phyloP scores from a whole-genome alignment of 2,888 invertebrate species.

The Eretmocerus hayati region DNA sequence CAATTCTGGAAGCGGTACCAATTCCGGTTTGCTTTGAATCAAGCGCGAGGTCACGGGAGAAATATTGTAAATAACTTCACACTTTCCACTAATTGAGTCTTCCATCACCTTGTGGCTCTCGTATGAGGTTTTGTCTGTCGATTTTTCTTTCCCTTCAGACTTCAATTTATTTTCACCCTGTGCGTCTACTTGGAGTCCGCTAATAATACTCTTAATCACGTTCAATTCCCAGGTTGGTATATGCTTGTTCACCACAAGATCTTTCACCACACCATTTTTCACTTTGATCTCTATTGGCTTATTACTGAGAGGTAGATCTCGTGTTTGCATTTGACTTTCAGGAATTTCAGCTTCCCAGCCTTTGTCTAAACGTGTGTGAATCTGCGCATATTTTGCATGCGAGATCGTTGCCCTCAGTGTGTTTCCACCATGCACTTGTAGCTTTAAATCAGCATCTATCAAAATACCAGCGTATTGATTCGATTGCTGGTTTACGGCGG shows the following conservation, averaged over 20 bases:
- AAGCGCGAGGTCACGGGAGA: conserved; percentile 54
- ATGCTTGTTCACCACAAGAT: conserved; percentile 52
- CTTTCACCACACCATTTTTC: conserved; percentile 56
- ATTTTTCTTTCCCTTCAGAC: conserved; percentile 34
- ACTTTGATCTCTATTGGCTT: conserved; percentile 56
- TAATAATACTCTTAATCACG: conserved; percentile 61
- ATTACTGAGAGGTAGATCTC: conserved; percentile 51
- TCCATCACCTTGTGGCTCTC: conserved; percentile 65
- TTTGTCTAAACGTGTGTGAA: conserved; percentile 51
- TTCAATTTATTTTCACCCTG: conserved; percentile 52
- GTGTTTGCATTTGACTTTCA: conserved; percentile 50
- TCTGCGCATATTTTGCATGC: conserved; percentile 51
- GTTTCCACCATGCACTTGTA: conserved; percentile 51
- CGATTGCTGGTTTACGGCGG: conserved; percentile 43
- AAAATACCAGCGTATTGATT: conserved; percentile 52
- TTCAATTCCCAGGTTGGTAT: conserved; percentile 60
- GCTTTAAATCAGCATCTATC: conserved; percentile 51
- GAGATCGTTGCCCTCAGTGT: conserved; percentile 49
- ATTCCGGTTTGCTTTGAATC: conserved; percentile 51
- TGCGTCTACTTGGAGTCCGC: conserved; percentile 63
- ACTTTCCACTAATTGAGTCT: conserved; percentile 63
- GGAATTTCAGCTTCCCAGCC: conserved; percentile 50
- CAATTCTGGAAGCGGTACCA: conserved; percentile 50
- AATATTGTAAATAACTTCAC: conserved; percentile 61
- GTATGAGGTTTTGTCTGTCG: conserved; percentile 45